Evolutionary conservation across 2,797 vertebrate genomes (phyloP).

Genomic region (Yasuhikotakia modesta): DNA sequence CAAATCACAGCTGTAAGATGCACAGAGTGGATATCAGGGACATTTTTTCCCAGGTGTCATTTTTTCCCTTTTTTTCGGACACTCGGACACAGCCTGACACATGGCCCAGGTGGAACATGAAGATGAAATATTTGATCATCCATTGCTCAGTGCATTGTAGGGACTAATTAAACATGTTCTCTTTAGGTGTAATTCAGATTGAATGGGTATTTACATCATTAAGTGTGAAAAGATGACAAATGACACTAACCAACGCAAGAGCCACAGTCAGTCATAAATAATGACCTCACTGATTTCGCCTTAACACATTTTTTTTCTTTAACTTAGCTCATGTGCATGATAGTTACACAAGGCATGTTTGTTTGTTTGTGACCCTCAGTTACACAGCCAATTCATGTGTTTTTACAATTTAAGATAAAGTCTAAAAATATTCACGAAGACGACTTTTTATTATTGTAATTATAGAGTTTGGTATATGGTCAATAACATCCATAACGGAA

Average conservation of each 20-base stretch:
- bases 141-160: constrained; percentile 80
- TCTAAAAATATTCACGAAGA: too few species aligned
- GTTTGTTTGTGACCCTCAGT: background rate
- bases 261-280: constrained; percentile 7
- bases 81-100: constrained; percentile 73
- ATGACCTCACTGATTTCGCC: constrained; percentile 61
- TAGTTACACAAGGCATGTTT: constrained; percentile 16
- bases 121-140: constrained; percentile 88
- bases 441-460: too few species aligned
- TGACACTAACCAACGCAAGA: constrained; percentile 73
- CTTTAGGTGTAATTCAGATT: constrained; percentile 76
- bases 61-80: constrained; percentile 82
- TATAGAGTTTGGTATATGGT: too few species aligned
- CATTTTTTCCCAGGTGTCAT: constrained; percentile 95
- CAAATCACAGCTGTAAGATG: constrained; percentile 70
- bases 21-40: constrained; percentile 90
- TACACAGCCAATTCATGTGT: constrained; percentile 9
- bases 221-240: constrained; percentile 65
- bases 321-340: background rate
- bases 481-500: too few species aligned
- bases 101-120: constrained; percentile 86
- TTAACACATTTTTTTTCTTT: constrained; percentile 28
- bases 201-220: constrained; percentile 78
- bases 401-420: background rate
- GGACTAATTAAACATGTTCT: constrained; percentile 80